Conservation (phyloP, 2,888 invertebrate genomes). For the Scotopteryx bipunctaria region DNA sequence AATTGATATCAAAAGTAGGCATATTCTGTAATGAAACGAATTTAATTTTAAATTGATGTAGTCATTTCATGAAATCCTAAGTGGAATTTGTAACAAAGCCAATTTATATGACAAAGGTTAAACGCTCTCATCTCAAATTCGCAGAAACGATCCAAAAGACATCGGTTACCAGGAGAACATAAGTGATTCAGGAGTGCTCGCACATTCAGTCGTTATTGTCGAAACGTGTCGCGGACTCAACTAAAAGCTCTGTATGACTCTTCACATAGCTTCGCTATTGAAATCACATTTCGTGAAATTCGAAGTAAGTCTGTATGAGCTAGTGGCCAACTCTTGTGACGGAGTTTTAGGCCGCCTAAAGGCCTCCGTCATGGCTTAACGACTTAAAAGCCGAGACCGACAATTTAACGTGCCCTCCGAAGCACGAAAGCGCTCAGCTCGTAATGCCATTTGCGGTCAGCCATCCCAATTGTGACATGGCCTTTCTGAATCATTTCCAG, state of each 20-base stretch:
- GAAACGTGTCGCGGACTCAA: constrained; percentile 28
- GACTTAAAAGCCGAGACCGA: no score
- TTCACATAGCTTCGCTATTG: constrained; percentile 25
- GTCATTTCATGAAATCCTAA: not conserved
- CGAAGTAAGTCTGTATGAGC: no score
- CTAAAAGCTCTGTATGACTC: constrained; percentile 34
- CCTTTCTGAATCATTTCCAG: no score
- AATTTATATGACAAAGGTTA: not conserved
- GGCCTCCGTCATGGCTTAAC: no score
- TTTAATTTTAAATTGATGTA: not conserved
- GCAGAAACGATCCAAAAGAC: constrained; percentile 24
- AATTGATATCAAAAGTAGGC: constrained; percentile 6
- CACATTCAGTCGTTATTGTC: constrained; percentile 29
- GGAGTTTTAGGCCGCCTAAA: no score
- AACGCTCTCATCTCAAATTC: constrained; percentile 8
- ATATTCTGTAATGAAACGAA: not conserved
- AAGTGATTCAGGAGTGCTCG: constrained; percentile 36
- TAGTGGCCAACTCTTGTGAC: no score
- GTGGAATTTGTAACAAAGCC: no score
- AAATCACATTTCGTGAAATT: constrained; percentile 26
- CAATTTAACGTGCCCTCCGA: no score
- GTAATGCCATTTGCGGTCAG: no score
- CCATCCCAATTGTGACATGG: no score
- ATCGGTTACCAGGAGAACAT: constrained; percentile 35
- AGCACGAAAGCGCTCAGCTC: no score